Base-by-base conservation (phyloP, 2,797 vertebrate species). In the Cossypha polioptera region DNA sequence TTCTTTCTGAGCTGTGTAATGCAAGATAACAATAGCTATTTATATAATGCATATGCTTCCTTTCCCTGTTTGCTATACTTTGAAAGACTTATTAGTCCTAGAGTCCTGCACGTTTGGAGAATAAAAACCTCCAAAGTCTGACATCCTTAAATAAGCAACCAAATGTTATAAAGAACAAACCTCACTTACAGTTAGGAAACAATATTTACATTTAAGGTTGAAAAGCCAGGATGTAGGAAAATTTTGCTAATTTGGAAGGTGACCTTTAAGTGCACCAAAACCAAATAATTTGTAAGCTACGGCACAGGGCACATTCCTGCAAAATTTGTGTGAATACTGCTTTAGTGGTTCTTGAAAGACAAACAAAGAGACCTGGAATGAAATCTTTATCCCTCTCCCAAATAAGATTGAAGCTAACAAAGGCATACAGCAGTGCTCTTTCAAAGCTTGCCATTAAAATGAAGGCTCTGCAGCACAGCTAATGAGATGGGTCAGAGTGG, bases 201-300 rank as follows among this genome's bases (percentile, higher is more conserved):
- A 98, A 98, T 98, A 98, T 98, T 98, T 98, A 98, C 97, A 98
- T 98, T 98, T 98, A 98, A 98, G 98, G 97, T 98, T 98, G 97
- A 98, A 97, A 98, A 98, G 97, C 94, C 98, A 98, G 98, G 98
- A 98, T 98, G 97, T 98, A 97, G 97, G 97, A 98, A 98, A 98
- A 98, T 98, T 97, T 97, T 98, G 97, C 98, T 98, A 98, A 98
- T 98, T 98, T 98, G 97, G 96, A 98, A 97, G 97, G 96, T 98
- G 98, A 98, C 98, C 98, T 98, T 98, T 98, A 97, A 96, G 98
- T 98, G 98, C 98, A 98, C 97, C 98, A 98, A 98, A 98, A 97
- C 98, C 98, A 98, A 98, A 98, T 98, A 98, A 98, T 98, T 98
- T 98, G 98, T 98, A 97, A 97, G 96, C 95, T 97, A 97, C 96